Evolutionary conservation across 2,888 invertebrate genomes (phyloP), one percentile per base, ranked within the genome.

Genomic region (Liopterus haemorrhoidalis): DNA sequence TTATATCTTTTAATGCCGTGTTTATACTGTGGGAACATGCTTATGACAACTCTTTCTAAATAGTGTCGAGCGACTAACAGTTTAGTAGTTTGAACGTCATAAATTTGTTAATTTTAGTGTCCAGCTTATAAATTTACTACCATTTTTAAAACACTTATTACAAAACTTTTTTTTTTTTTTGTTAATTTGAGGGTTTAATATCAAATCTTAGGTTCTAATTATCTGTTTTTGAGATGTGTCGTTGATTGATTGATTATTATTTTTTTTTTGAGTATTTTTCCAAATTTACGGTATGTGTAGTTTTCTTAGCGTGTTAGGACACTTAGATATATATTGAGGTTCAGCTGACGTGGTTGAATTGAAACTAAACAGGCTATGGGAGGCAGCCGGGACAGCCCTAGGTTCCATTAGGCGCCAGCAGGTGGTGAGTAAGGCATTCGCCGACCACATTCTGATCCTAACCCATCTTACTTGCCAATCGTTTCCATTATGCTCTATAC

Each of bases 321-420:
- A 22, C n/a, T 41, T 31, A 16, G 24, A 41, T 31, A 41, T 45
- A 45, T 39, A 27, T 45, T 39, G 39, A 32, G 32, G 39, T n/a
- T 33, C 45, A 45, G 45, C 45, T 45, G 45, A 45, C 45, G 45
- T 45, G 33, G 32, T 45, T 45, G 45, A 45, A 45, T 67, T 68
- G 64, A 67, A 67, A 68, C 66, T 64, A 65, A 69, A 66, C 68
- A 69, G 68, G 68, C 63, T 61, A 69, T 68, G 68, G 68, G 65
- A 45, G 44, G 60, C 59, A 66, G 65, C 64, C 67, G 67, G 66
- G 65, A 63, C 67, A 62, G 56, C 60, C 45, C 66, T 61, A 65
- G 65, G 66, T 64, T 66, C 65, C 65, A 64, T 62, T 56, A 61
- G 66, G 65, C 66, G 67, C 66, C 67, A 65, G 60, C 63, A 39